Evolutionary conservation across 2,888 invertebrate species (phyloP).

Genomic region (Eumacrocentrus americanus): DNA sequence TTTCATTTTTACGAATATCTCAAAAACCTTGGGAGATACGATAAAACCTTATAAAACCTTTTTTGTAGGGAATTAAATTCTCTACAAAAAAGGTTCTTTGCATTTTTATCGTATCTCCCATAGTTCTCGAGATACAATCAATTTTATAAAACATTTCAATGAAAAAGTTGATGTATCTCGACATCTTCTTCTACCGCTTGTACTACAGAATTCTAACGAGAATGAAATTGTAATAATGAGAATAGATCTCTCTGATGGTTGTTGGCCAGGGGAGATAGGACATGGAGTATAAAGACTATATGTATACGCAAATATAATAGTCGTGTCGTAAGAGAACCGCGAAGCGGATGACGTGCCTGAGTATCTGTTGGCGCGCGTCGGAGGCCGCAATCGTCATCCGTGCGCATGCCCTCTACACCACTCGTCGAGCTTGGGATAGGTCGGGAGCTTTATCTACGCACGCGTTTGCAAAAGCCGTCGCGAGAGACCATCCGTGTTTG

Average conservation of each 20-base stretch:
- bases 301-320: not conserved
- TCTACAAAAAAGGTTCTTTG: too few relatives aligned
- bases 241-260: slow-evolving; percentile 12
- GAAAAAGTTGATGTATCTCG: too few relatives aligned
- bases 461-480: slow-evolving; percentile 19
- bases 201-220: too few relatives aligned
- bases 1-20: too few relatives aligned
- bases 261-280: not conserved
- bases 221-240: too few relatives aligned
- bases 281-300: not conserved
- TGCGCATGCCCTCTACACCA: slow-evolving; percentile 18
- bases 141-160: too few relatives aligned
- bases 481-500: not conserved
- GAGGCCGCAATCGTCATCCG: slow-evolving; percentile 7
- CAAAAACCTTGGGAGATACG: too few relatives aligned
- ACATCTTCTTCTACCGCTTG: too few relatives aligned
- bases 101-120: too few relatives aligned
- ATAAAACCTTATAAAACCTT: too few relatives aligned
- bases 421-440: slow-evolving; percentile 17
- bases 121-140: too few relatives aligned
- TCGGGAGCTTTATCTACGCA: slow-evolving; percentile 25
- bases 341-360: slow-evolving; percentile 27
- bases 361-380: slow-evolving; percentile 15
- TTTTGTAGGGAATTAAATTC: too few relatives aligned
- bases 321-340: slow-evolving; percentile 24